Evolutionary conservation across 2,113 vertebrate species (phyloP).

Genomic region (Hippolais icterina): DNA sequence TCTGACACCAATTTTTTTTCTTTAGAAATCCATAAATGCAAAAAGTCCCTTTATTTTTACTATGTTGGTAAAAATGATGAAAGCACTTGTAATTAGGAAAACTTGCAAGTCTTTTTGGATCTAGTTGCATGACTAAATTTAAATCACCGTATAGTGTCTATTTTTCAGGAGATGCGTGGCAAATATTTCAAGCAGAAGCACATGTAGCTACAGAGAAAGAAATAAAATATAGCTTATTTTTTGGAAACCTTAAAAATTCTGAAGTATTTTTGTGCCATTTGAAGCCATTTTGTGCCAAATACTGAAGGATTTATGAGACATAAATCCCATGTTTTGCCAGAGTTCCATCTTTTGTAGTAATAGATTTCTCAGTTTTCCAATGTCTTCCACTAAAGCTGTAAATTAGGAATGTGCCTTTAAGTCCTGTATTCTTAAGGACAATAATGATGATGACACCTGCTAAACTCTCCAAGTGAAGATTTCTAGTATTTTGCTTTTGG

Average conservation of each 20-base stretch:
- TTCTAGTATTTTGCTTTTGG: background rate
- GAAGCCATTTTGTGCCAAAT: background rate
- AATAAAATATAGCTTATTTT: background rate
- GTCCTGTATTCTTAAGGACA: background rate
- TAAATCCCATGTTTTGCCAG: background rate
- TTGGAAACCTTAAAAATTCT: background rate
- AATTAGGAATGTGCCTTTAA: background rate
- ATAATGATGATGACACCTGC: background rate
- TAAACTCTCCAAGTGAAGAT: background rate
- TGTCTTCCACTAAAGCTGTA: background rate
- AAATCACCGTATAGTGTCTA: background rate
- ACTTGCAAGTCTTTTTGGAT: background rate
- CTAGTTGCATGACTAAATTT: background rate
- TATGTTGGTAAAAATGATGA: background rate
- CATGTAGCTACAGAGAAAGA: background rate
- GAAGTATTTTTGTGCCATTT: background rate
- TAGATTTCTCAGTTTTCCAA: background rate
- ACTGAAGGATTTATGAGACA: background rate
- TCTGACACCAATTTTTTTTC: background rate
- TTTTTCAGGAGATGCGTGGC: background rate
- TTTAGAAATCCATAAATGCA: accelerated
- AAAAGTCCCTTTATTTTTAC: background rate
- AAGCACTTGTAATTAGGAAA: background rate
- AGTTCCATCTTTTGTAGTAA: background rate
- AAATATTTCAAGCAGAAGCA: background rate